Conservation (phyloP, 2,797 vertebrate genomes). For the Betta splendens region DNA sequence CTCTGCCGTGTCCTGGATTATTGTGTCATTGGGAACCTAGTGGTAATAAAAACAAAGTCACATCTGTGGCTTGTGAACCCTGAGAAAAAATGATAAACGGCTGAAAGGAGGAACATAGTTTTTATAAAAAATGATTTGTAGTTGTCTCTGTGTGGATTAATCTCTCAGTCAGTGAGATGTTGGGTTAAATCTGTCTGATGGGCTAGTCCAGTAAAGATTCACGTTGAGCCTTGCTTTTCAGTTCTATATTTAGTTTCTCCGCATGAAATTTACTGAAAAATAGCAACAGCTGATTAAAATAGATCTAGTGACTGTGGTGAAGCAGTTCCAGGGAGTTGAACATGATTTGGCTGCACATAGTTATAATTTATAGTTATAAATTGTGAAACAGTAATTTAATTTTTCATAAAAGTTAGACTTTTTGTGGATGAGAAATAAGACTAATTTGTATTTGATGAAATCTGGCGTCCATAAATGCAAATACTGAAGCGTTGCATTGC, state of each 20-base stretch:
- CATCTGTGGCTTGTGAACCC: constrained; percentile 54
- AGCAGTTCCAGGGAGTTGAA: no score
- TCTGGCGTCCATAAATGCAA: no score
- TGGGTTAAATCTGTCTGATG: constrained; percentile 19
- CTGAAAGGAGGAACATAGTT: constrained; percentile 26
- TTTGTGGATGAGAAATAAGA: no score
- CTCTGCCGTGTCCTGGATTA: constrained; percentile 28
- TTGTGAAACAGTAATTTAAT: no score
- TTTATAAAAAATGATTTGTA: constrained; percentile 37
- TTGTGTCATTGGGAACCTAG: constrained; percentile 32
- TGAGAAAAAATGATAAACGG: background rate
- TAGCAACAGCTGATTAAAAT: background rate
- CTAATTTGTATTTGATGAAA: no score
- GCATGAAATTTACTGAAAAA: background rate
- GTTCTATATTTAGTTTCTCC: background rate
- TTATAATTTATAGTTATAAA: no score
- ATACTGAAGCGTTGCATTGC: no score
- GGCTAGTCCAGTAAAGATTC: background rate
- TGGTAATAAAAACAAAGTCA: constrained; percentile 21
- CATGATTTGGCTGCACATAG: background rate
- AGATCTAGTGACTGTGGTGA: no score
- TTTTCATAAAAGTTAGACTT: no score
- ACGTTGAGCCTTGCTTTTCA: no score
- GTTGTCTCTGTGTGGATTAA: constrained; percentile 28
- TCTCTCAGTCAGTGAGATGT: constrained; percentile 17